Evolutionary conservation across 1,140 invertebrate genomes (phyloP), one percentile per base, ranked within the genome.

Genomic region (Ceratoteleas bidentatus): DNA sequence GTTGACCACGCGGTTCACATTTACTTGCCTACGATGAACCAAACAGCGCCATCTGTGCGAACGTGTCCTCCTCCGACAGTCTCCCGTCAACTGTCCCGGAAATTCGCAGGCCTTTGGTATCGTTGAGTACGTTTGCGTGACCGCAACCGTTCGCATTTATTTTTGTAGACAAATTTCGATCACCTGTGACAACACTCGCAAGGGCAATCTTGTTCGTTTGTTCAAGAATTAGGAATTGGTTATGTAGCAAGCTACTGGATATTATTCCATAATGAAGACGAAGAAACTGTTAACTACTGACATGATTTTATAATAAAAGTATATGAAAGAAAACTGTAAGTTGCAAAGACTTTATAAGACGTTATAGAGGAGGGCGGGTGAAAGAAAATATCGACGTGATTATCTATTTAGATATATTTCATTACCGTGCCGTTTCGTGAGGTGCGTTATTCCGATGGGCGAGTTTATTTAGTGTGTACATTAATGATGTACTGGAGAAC

Each of bases 281-380:
- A 74, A 70, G n/a, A 78, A 79, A 79, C 24, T 75, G 75, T 83
- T 83, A 61, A 83, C 49, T 75, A 83, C 53, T 83, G 64, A 83
- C 81, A 83, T 83, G 81, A 83, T 83, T 83, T 83, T 83, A 83
- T 83, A 77, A 82, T 64, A 78, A 83, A 72, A 68, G 49, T 83
- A 83, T 78, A 83, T 83, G 24, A 79, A 77, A 79, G 43, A 78
- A 62, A 70, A 54, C 45, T 66, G 70, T 78, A 75, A 74, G 74
- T 78, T 83, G 74, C 69, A 83, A 83, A 83, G 81, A 83, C 81
- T 83, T 83, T 83, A 83, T 83, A 83, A 54, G 50, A 78, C 70
- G 81, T 78, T 83, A 83, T 58, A 83, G 57, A 24, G 24, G 24
- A 24, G 24, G 24, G 24, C 24, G 24, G 24, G 24, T 24, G 24